Percentiles rank a stretch among this genome's conserved stretches.
phyloP scores from a whole-genome alignment of 2,888 invertebrate genomes.

The Callyntrura sp. region DNA sequence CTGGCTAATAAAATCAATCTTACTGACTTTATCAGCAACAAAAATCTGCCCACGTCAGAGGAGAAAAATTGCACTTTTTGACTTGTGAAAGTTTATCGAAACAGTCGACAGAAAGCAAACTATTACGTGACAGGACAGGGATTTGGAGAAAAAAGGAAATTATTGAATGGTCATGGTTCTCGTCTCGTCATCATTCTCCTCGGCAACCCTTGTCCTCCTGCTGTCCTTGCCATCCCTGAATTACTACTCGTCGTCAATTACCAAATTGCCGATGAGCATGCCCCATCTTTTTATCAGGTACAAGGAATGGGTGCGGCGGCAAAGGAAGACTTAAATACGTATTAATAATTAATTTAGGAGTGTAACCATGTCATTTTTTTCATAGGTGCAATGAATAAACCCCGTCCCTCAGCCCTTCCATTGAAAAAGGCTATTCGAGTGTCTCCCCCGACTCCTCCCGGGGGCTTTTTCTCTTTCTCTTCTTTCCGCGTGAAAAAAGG shows the following conservation, averaged over 20 bases:
- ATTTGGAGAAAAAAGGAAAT: not conserved
- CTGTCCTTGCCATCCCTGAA: not conserved
- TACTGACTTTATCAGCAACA: too few relatives aligned
- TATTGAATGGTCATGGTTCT: constrained; percentile 38
- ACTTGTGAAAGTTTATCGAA: too few relatives aligned
- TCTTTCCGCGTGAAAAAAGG: constrained; percentile 81
- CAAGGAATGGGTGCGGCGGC: too few relatives aligned
- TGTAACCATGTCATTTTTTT: too few relatives aligned
- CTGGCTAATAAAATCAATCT: not conserved
- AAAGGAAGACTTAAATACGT: too few relatives aligned
- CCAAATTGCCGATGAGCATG: constrained; percentile 52
- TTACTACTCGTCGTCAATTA: constrained; percentile 35
- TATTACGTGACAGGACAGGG: not conserved
- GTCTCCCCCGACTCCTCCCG: constrained; percentile 78
- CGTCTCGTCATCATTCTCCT: not conserved
- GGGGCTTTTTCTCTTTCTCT: constrained; percentile 77
- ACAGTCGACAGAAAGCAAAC: too few relatives aligned
- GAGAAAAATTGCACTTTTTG: not conserved
- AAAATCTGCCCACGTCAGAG: too few relatives aligned
- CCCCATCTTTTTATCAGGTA: constrained; percentile 48
- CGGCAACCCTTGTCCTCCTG: not conserved
- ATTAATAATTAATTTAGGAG: too few relatives aligned
- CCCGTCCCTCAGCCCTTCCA: constrained; percentile 77
- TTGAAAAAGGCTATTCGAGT: constrained; percentile 79
- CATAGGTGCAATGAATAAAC: constrained; percentile 82